Evolutionary conservation across 2,888 invertebrate genomes (phyloP).

Genomic region (Drepanosiphum platanoidis): DNA sequence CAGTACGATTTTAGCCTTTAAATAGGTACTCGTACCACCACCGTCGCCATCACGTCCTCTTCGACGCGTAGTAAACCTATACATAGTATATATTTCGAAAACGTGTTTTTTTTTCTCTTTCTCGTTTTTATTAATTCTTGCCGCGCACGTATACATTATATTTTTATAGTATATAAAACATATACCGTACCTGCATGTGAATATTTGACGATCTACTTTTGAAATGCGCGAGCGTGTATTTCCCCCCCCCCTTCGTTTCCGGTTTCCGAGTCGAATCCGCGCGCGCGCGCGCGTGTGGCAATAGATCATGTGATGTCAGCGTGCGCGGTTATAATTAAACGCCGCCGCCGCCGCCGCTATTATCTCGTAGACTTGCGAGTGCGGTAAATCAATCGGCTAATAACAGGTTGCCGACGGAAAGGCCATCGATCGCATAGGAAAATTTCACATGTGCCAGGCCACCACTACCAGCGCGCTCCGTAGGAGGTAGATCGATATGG

Average conservation of each 20-base stretch:
- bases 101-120: slow-evolving; percentile 17
- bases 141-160: neutral
- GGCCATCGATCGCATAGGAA: slow-evolving; percentile 7
- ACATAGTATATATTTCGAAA: too few relatives aligned
- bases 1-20: neutral
- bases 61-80: neutral
- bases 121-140: neutral
- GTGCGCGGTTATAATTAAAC: slow-evolving; percentile 28
- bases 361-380: slow-evolving; percentile 38
- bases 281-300: neutral
- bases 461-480: too few relatives aligned
- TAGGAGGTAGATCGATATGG: slow-evolving; percentile 48
- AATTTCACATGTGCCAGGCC: slow-evolving; percentile 14
- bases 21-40: neutral
- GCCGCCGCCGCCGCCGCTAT: too few relatives aligned
- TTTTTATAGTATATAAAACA: neutral
- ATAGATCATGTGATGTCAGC: slow-evolving; percentile 58
- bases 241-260: too few relatives aligned
- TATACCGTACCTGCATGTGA: neutral
- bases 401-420: slow-evolving; percentile 45
- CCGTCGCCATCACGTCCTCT: neutral
- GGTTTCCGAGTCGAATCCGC: slow-evolving; percentile 17
- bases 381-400: slow-evolving; percentile 57
- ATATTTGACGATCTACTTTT: slow-evolving; percentile 14
- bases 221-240: neutral